A percentile compares a stretch with the other conserved stretches of the same genome.
These are phyloP conservation scores for Ethmia dodecea DNA, from an alignment of 2,888 invertebrate species.

Conservation along the genomic window DNA sequence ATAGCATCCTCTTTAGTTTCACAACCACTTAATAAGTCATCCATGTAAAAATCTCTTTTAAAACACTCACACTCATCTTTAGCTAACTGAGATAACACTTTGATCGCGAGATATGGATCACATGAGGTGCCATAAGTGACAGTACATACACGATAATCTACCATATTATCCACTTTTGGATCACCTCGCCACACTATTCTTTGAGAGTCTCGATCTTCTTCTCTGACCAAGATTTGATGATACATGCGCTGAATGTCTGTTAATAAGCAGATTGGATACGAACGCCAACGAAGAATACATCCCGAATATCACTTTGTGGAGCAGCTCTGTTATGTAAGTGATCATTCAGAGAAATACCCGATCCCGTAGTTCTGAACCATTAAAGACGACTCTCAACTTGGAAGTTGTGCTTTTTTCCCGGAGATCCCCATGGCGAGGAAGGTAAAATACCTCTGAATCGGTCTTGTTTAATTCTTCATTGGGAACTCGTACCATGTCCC, in stretches of 20 bases:
- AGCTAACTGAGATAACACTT: no score
- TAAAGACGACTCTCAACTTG: neutral
- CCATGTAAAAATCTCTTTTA: no score
- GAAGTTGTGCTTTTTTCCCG: neutral
- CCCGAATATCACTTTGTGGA: neutral
- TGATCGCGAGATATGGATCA: slow-evolving; percentile 22
- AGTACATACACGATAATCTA: neutral
- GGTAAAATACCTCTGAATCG: neutral
- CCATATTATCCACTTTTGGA: neutral
- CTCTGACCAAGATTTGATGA: neutral
- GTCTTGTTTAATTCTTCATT: no score
- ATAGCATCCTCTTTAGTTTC: no score
- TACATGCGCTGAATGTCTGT: neutral
- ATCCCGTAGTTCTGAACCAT: neutral
- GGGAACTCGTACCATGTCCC: slow-evolving; percentile 16
- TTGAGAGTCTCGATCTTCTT: neutral
- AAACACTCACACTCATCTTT: no score
- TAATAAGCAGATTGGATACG: neutral
- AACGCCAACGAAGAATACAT: neutral
- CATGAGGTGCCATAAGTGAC: slow-evolving; percentile 8
- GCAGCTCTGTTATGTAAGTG: neutral
- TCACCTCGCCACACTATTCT: neutral
- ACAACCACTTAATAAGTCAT: no score
- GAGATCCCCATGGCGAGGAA: neutral
- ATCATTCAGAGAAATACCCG: neutral